phyloP scores from a whole-genome alignment of 2,888 invertebrate genomes.

The Drosophila histrio region DNA sequence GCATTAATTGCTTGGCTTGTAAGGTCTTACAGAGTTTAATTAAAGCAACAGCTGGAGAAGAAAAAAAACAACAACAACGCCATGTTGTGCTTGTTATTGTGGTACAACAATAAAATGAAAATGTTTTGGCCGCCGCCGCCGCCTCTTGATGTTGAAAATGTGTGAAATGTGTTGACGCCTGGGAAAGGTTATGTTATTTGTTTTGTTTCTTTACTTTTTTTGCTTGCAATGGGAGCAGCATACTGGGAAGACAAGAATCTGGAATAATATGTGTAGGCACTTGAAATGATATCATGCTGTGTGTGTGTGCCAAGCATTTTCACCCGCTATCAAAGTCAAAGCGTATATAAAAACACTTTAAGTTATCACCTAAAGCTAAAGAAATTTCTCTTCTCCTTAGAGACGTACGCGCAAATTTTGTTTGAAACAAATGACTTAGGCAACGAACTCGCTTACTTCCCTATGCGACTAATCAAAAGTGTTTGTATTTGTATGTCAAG shows the following conservation, averaged over 20 bases:
- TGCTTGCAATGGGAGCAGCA: slow-evolving; percentile 25
- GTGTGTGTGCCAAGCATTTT: slow-evolving; percentile 27
- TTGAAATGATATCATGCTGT: slow-evolving; percentile 40
- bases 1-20: slow-evolving; percentile 73
- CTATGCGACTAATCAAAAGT: too few species aligned
- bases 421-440: slow-evolving; percentile 52
- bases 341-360: slow-evolving; percentile 8
- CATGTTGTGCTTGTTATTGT: slow-evolving; percentile 50
- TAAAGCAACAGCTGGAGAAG: slow-evolving; percentile 66
- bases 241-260: slow-evolving; percentile 9
- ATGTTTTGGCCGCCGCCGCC: slow-evolving; percentile 41
- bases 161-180: slow-evolving; percentile 70
- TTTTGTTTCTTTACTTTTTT: not conserved
- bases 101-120: slow-evolving; percentile 67
- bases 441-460: slow-evolving; percentile 46
- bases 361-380: not conserved
- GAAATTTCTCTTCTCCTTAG: too few species aligned
- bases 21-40: slow-evolving; percentile 72
- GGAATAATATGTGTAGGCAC: slow-evolving; percentile 16
- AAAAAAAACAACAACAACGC: too few species aligned
- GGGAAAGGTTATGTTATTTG: slow-evolving; percentile 49
- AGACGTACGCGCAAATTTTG: too few species aligned
- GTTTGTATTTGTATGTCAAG: slow-evolving; percentile 41
- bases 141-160: slow-evolving; percentile 45
- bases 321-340: slow-evolving; percentile 17